These are phyloP conservation scores for Psephotus haematonotus DNA, from an alignment of 2,113 vertebrate genomes.

Conservation along the genomic window DNA sequence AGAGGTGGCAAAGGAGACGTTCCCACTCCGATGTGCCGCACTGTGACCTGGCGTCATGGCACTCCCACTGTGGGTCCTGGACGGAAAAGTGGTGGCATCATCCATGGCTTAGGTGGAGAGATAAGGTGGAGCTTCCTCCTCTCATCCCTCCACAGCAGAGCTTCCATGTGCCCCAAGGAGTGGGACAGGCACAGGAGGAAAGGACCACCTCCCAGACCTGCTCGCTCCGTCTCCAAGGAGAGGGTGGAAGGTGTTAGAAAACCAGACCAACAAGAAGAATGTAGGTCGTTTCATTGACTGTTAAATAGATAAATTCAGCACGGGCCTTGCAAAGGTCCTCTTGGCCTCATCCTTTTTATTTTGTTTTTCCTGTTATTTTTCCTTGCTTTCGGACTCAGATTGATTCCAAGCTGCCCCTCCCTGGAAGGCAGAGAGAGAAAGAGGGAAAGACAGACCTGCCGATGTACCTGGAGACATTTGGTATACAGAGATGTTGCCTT, in stretches of 20 bases:
- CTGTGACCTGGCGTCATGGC: not conserved
- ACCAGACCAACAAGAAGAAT: conserved; percentile 40
- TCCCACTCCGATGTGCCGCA: not conserved
- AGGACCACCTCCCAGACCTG: conserved; percentile 5
- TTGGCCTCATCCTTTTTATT: conserved; percentile 30
- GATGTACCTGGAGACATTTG: conserved; percentile 40
- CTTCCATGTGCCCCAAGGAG: not conserved
- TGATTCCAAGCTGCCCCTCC: conserved; percentile 52
- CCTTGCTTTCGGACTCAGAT: conserved; percentile 37
- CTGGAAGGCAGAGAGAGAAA: conserved; percentile 58
- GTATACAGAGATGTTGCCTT: conserved; percentile 69
- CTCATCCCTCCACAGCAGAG: not conserved
- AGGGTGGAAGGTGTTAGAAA: conserved; percentile 6
- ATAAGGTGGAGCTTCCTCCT: not conserved
- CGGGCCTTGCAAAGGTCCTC: conserved; percentile 24
- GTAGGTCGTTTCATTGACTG: conserved; percentile 61
- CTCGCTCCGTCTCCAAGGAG: not conserved
- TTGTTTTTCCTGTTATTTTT: not conserved
- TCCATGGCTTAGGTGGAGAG: not conserved
- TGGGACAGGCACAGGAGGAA: not conserved
- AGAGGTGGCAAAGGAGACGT: not conserved
- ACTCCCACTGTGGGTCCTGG: rapidly evolving
- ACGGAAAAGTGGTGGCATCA: not conserved
- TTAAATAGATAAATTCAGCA: conserved; percentile 62
- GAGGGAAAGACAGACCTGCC: conserved; percentile 18